Base-by-base conservation (phyloP, 2,888 invertebrate genomes). In the Hyposoter didymator region DNA sequence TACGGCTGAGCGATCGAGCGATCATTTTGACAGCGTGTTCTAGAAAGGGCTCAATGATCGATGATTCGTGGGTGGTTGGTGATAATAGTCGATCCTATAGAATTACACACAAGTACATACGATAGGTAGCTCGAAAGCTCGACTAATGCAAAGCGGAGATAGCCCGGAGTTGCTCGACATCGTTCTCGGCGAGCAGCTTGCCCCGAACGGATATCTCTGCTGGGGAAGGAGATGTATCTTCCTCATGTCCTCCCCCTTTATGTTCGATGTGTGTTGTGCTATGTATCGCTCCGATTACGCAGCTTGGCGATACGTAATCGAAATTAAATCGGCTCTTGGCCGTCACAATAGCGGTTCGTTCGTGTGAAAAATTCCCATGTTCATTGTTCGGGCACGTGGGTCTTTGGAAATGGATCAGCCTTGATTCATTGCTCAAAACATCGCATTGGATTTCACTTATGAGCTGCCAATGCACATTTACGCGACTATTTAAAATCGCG, bases 21-120 rank as follows among this genome's bases (percentile, higher is more conserved):
- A 81, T 81, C 83, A 78, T 85, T 78, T 67, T 81, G 80, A 83
- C 80, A 74, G 49, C 49, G 47, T 39, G 76, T 59, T 45, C 45
- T 87, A 89, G 89, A 88, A 88, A 86, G 87, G 87, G 75, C 88
- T 82, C 90, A 88, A 92, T 92, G 92, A 92, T 92, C 91, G 92
- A 92, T 92, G 92, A 91, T 90, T 89, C 88, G 88, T 89, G 87
- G 73, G 87, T 88, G 87, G 62, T 12, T 49, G 69, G 78, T 74
- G 80, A 88, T 90, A 89, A 89, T 88, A 84, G 88, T 79, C 73
- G 87, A 82, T 88, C 87, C 66, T 52, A 73, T 81, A 69, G 83
- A 69, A 83, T 62, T 70, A 55, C 64, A 75, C 66, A 32, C 52
- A 52, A 66, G 83, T 47, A 47, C 52, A 47, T 67, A 74, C 55